Evolutionary conservation across 2,797 vertebrate species (phyloP).

Genomic region (Labroides dimidiatus): DNA sequence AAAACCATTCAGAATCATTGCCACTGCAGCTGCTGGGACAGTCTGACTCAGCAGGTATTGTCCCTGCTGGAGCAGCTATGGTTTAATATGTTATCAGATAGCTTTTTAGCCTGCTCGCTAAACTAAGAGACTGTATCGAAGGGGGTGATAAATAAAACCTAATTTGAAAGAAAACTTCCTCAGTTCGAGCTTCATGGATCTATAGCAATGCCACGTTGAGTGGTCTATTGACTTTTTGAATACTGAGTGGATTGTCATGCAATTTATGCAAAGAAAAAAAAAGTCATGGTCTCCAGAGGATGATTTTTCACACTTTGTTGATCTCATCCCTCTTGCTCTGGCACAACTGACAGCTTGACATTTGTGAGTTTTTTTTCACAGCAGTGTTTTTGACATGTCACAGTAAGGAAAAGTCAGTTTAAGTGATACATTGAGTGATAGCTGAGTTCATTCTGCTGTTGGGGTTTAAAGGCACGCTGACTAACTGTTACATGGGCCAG

Average conservation of each 20-base stretch:
- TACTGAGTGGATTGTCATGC: neutral
- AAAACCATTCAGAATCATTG: constrained; percentile 26
- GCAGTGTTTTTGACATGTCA: neutral
- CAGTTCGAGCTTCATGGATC: neutral
- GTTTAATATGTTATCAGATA: constrained; percentile 42
- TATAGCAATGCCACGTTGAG: neutral
- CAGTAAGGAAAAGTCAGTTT: neutral
- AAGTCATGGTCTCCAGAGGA: neutral
- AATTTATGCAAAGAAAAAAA: neutral
- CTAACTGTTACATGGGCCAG: neutral
- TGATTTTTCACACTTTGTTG: neutral
- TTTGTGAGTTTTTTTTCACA: neutral
- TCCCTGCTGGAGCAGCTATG: constrained; percentile 21
- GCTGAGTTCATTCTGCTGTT: constrained; percentile 4
- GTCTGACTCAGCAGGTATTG: constrained; percentile 48
- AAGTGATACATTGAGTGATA: neutral
- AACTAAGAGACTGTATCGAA: constrained; percentile 10
- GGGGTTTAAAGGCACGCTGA: neutral
- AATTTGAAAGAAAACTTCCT: neutral
- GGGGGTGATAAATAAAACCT: constrained; percentile 4
- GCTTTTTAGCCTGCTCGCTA: constrained; percentile 32
- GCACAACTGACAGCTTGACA: neutral
- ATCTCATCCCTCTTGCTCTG: neutral
- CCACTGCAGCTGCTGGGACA: constrained; percentile 29
- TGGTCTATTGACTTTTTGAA: neutral